phyloP scores from a whole-genome alignment of 2,113 vertebrate genomes.

The Apodemus sylvaticus region DNA sequence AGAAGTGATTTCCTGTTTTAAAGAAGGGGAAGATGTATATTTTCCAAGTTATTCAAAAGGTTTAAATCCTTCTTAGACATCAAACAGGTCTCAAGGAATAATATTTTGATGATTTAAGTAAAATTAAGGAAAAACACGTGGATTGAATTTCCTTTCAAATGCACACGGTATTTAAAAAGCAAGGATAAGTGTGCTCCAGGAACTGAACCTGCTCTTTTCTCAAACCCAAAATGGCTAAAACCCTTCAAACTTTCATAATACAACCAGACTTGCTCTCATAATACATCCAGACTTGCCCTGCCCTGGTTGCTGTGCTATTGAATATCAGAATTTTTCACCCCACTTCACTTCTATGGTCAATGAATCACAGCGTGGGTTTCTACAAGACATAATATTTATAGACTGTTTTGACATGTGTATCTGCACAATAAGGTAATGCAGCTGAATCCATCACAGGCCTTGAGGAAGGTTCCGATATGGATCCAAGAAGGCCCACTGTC shows the following conservation, averaged over 20 bases:
- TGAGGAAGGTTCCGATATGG: background rate
- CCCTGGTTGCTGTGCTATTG: background rate
- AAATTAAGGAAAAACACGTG: constrained; percentile 80
- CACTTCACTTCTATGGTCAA: constrained; percentile 27
- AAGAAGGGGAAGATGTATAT: constrained; percentile 65
- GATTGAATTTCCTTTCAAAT: constrained; percentile 77
- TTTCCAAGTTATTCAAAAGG: constrained; percentile 74
- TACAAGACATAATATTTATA: constrained; percentile 21
- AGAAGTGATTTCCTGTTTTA: constrained; percentile 81
- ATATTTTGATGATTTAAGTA: constrained; percentile 82
- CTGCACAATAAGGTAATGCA: background rate
- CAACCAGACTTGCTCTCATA: constrained; percentile 4
- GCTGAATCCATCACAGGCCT: background rate
- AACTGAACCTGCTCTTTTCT: constrained; percentile 64
- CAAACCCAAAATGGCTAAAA: constrained; percentile 54
- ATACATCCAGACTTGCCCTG: background rate
- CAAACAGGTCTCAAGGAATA: constrained; percentile 79
- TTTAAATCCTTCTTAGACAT: constrained; percentile 79
- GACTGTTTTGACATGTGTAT: background rate
- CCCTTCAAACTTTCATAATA: constrained; percentile 24
- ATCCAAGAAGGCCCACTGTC: background rate
- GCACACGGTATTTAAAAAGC: constrained; percentile 63
- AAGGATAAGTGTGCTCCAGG: constrained; percentile 43
- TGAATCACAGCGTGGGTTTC: constrained; percentile 37
- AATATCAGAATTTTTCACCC: constrained; percentile 7